Percentiles rank a stretch among this genome's conserved stretches.
Conservation (phyloP, 2,113 vertebrate genomes). For the Panurus biarmicus region DNA sequence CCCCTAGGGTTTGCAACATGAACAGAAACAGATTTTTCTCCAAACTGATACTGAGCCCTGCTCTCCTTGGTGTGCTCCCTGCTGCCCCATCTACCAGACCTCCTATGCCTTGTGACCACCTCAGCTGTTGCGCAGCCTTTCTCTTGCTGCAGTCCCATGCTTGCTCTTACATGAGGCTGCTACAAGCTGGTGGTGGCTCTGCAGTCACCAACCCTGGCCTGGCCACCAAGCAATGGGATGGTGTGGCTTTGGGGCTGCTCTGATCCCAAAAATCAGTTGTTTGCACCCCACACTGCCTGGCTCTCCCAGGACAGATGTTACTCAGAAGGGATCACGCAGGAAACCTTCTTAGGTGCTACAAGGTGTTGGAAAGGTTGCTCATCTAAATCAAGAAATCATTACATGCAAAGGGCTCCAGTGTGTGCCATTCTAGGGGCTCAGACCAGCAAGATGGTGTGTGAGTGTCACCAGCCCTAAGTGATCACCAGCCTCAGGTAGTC, state of each 20-base stretch:
- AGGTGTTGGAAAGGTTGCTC: background rate
- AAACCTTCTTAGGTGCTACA: background rate
- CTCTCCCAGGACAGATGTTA: background rate
- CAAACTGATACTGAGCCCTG: background rate
- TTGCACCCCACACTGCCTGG: fast-evolving
- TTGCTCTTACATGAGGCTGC: background rate
- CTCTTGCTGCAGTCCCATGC: background rate
- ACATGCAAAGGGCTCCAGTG: background rate
- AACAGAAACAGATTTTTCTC: background rate
- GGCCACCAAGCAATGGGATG: background rate
- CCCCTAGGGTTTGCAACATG: fast-evolving
- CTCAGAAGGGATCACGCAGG: fast-evolving
- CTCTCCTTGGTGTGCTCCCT: background rate
- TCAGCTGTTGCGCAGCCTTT: background rate
- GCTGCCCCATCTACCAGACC: background rate
- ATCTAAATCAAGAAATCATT: background rate
- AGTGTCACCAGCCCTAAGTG: background rate
- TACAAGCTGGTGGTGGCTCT: background rate
- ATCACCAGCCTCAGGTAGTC: background rate
- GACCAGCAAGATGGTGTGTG: background rate
- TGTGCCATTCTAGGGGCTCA: background rate
- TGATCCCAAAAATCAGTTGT: background rate
- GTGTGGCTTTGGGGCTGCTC: background rate
- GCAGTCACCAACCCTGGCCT: background rate
- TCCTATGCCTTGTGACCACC: background rate